Base-by-base conservation (phyloP, 2,113 vertebrate genomes). In the Pseudonaja textilis region DNA sequence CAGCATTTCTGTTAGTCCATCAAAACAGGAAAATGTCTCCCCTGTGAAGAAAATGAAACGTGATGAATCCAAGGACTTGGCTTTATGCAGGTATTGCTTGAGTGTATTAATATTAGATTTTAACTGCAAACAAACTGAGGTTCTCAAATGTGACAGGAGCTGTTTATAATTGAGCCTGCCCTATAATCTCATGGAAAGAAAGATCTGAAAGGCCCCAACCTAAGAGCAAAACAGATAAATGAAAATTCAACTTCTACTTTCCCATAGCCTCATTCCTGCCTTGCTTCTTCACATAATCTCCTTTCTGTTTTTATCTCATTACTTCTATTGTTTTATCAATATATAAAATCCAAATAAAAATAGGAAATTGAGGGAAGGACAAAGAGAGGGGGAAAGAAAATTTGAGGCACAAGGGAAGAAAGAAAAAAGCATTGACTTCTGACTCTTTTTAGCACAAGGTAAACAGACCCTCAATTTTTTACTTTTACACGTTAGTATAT, bases 61-160 rank as follows among this genome's bases (percentile, higher is more conserved):
- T 98, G 99, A 99, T 96, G 99, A 99, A 94, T 98, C 98, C 96
- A 98, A 98, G 96, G 98, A 98, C 95, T 95, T 99, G 95, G 95
- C 97, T 89, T 93, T 98, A 61, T 99, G 99, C 98, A 98, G 98
- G 99, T 99, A 97, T 93, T 81, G 39, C 92, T 89, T 89, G 91
- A 22, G 1, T 94, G 54, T 59, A 54, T 64, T 56, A 34, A 87
- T 87, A 59, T 59, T 91, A 1, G 91, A 23, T 74, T 45, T 55
- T 91, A 10, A 34, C 91, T 81, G 69, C 94, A 57, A 26, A 34
- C 8, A 91, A 88, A 64, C 0, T 12, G 56, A 89, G 25, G 29
- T 5, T 52, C 11, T 85, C 54, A 25, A 54, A 61, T 2, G 4
- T 39, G 14, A 12, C n/a, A 16, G 12, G 47, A 29, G n/a, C 2